A percentile compares a stretch with the other conserved stretches of the same genome.
Evolutionary conservation across 2,113 vertebrate species (phyloP).

Genomic region (Pedionomus torquatus): DNA sequence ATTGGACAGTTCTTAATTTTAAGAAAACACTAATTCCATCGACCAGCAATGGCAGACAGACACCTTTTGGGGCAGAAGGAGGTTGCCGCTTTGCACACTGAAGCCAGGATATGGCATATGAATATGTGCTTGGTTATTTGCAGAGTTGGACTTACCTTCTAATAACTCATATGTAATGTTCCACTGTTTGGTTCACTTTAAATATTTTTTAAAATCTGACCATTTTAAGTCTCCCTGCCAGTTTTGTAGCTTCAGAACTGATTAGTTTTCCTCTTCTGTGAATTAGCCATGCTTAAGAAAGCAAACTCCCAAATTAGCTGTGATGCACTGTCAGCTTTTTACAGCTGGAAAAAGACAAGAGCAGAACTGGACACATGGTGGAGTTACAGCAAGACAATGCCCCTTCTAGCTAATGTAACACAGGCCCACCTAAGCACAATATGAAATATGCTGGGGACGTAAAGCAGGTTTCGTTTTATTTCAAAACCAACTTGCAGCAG

Average conservation of each 20-base stretch:
- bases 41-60: background rate
- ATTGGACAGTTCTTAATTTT: background rate
- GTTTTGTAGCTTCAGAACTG: background rate
- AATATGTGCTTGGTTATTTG: background rate
- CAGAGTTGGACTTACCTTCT: background rate
- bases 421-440: fast-evolving
- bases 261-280: background rate
- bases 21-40: background rate
- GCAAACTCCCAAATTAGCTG: background rate
- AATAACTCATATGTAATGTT: background rate
- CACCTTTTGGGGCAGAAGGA: background rate
- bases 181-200: background rate
- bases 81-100: background rate
- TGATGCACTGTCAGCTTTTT: background rate
- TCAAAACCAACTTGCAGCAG: background rate
- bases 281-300: background rate
- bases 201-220: background rate
- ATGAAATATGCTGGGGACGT: background rate
- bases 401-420: background rate
- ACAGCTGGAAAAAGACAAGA: background rate
- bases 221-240: background rate
- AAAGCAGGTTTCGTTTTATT: background rate
- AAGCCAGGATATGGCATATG: background rate
- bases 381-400: background rate
- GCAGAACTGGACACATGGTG: background rate